A percentile compares a stretch with the other conserved stretches of the same genome.
Conservation (phyloP, 2,888 invertebrate genomes). For the Autographa gamma region DNA sequence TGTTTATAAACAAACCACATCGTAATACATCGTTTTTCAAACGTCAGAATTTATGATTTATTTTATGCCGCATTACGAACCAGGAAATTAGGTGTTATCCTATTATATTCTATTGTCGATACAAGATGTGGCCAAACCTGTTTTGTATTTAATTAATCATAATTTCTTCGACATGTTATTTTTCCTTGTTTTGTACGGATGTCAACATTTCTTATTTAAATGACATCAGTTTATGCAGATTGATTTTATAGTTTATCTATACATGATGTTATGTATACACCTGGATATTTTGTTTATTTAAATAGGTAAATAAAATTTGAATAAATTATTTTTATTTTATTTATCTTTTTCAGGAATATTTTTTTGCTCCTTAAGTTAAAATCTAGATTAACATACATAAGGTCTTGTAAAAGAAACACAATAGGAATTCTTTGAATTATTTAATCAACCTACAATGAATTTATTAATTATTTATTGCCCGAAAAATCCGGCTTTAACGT, state of each 20-base stretch:
- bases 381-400: too few species aligned
- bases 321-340: too few species aligned
- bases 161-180: conserved; percentile 4
- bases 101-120: neutral
- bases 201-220: conserved; percentile 4
- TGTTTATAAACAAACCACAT: neutral
- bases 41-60: neutral
- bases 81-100: neutral
- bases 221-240: neutral
- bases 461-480: neutral
- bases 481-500: neutral
- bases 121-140: neutral
- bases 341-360: too few species aligned
- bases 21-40: neutral
- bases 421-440: neutral
- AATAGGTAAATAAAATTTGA: too few species aligned
- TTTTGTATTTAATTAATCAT: neutral
- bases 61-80: neutral
- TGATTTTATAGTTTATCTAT: neutral
- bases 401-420: too few species aligned
- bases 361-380: too few species aligned
- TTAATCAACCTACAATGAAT: neutral
- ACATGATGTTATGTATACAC: neutral
- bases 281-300: too few species aligned
- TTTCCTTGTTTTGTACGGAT: conserved; percentile 4